A percentile compares a stretch with the other conserved stretches of the same genome.
Evolutionary conservation across 2,888 invertebrate species (phyloP).

Genomic region (Myopa testacea): DNA sequence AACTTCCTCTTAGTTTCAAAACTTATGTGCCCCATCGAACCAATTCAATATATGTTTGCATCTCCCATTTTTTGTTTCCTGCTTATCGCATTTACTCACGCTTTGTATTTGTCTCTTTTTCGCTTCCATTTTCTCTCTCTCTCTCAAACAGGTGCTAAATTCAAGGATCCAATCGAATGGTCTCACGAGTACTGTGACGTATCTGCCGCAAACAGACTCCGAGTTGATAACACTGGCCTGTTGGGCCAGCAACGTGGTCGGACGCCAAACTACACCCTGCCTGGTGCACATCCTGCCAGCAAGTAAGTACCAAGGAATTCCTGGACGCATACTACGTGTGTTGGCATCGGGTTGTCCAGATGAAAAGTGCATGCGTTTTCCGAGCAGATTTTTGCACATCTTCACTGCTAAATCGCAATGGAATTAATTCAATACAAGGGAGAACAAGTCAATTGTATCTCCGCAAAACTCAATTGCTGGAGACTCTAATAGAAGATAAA

Average conservation of each 20-base stretch:
- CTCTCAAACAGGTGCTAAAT: conserved; percentile 67
- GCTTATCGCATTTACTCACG: background rate
- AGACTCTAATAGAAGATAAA: no score
- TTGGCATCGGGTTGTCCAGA: background rate
- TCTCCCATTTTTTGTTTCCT: background rate
- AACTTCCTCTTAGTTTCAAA: no score
- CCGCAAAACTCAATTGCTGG: no score
- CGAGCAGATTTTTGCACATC: no score
- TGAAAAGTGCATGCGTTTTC: background rate
- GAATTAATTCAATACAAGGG: no score
- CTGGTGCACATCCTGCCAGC: conserved; percentile 84
- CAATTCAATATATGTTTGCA: background rate
- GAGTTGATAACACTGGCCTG: conserved; percentile 88
- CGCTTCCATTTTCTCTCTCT: background rate
- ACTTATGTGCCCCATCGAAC: background rate
- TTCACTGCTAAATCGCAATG: no score
- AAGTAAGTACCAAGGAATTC: conserved; percentile 72
- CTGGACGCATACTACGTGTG: background rate
- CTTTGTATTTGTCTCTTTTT: background rate
- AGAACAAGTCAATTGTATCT: no score
- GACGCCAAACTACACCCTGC: conserved; percentile 84
- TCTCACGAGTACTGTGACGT: conserved; percentile 73
- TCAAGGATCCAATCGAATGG: conserved; percentile 70
- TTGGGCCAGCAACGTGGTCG: conserved; percentile 88
- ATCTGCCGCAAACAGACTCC: conserved; percentile 71